phyloP scores from a whole-genome alignment of 2,888 invertebrate genomes.

The Laspeyria flexula region DNA sequence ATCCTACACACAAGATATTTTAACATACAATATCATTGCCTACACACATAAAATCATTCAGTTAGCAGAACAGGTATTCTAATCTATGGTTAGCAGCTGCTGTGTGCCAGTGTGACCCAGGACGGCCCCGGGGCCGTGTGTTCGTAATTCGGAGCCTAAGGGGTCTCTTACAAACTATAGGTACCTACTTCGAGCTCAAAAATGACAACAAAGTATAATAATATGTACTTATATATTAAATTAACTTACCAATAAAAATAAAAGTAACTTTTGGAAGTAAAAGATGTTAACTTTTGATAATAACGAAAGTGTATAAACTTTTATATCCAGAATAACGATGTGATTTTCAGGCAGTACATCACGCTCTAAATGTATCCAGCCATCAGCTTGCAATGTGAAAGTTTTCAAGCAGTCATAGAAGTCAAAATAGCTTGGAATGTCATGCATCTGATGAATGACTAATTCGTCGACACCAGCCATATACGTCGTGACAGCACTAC shows the following conservation, averaged over 20 bases:
- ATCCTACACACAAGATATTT: too few species aligned
- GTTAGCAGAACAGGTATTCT: too few species aligned
- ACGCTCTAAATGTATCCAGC: conserved; percentile 39
- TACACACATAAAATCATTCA: too few species aligned
- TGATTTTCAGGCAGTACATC: conserved; percentile 47
- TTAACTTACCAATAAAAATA: conserved; percentile 8
- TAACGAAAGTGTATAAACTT: conserved; percentile 44
- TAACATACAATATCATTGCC: too few species aligned
- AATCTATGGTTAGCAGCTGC: too few species aligned
- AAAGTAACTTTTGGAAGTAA: conserved; percentile 5
- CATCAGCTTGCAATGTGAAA: conserved; percentile 45
- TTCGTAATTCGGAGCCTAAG: too few species aligned
- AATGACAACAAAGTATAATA: too few species aligned
- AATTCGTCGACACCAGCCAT: conserved; percentile 22
- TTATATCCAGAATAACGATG: conserved; percentile 48
- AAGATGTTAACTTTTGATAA: conserved; percentile 39
- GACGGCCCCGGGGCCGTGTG: too few species aligned
- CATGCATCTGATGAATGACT: conserved; percentile 8
- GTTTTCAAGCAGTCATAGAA: conserved; percentile 51
- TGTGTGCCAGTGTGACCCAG: too few species aligned
- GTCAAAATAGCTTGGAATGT: conserved; percentile 23
- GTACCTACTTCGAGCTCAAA: too few species aligned
- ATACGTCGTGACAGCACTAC: conserved; percentile 6
- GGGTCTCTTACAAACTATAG: too few species aligned
- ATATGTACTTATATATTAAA: too few species aligned